These are phyloP conservation scores for Xenopus tropicalis DNA, from an alignment of 2,113 vertebrate genomes.

Conservation along the genomic window UCB_Xtro_10.0 CM004447.2:151643501-151644000, in stretches of 20 bases:
- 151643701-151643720: slow-evolving; percentile 27
- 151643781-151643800: slow-evolving; percentile 24
- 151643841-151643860: not conserved
- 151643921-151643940: not conserved
- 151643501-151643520: too few species aligned
- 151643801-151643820: slow-evolving; percentile 24
- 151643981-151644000: too few species aligned
- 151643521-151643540: too few species aligned
- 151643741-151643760: not conserved
- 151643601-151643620: too few species aligned
- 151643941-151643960: not conserved
- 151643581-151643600: too few species aligned
- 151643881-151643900: slow-evolving; percentile 4
- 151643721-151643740: not conserved
- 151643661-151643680: slow-evolving; percentile 8
- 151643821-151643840: slow-evolving; percentile 9
- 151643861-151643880: slow-evolving; percentile 25
- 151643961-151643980: not conserved
- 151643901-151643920: not conserved
- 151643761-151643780: slow-evolving; percentile 16
- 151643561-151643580: too few species aligned
- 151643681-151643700: slow-evolving; percentile 1
- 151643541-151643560: too few species aligned
- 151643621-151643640: too few species aligned
- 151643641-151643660: too few species aligned